These are phyloP conservation scores for Monopterus albus DNA, from an alignment of 2,113 vertebrate species.

Conservation along the genomic window DNA sequence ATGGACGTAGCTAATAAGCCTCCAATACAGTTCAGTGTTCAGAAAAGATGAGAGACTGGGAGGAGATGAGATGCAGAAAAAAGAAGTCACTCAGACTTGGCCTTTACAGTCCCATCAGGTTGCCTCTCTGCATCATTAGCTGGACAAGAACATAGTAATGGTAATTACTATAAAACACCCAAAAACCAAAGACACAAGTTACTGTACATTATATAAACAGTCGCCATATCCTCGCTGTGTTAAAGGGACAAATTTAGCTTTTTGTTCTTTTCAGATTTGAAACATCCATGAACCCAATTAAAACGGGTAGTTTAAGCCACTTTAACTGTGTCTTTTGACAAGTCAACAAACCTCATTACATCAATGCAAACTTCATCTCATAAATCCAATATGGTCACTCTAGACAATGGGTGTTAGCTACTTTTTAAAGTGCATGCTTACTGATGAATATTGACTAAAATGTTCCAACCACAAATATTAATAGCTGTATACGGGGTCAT, in stretches of 20 bases:
- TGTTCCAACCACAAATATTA: no score
- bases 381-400: background rate
- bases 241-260: background rate
- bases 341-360: background rate
- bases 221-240: background rate
- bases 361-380: no score
- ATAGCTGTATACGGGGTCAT: no score
- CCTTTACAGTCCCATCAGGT: constrained; percentile 61
- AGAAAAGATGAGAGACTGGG: constrained; percentile 66
- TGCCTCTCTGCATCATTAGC: constrained; percentile 49
- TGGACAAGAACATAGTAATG: constrained; percentile 23
- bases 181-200: constrained; percentile 18
- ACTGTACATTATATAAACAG: background rate
- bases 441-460: no score
- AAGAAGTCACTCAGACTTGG: constrained; percentile 63
- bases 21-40: constrained; percentile 84
- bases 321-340: no score
- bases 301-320: background rate
- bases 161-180: constrained; percentile 23
- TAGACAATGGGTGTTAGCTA: background rate
- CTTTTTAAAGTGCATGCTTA: no score
- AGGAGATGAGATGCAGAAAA: constrained; percentile 27
- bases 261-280: background rate
- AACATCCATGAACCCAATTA: background rate
- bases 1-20: constrained; percentile 96